phyloP scores from a whole-genome alignment of 2,113 vertebrate genomes.

The Campylomormyrus tamandua region DNA sequence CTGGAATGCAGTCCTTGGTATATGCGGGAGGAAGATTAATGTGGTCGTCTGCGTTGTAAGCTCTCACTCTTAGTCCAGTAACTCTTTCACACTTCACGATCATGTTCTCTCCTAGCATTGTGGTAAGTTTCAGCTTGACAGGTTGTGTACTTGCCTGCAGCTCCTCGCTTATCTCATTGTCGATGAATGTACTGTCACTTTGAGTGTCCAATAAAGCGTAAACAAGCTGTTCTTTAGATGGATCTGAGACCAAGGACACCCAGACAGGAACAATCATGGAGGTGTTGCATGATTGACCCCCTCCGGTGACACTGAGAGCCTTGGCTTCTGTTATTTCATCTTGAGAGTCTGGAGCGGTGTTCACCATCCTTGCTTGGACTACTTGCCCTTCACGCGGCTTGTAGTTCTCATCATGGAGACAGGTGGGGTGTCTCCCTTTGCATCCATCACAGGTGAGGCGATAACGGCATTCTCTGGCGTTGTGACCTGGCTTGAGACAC shows the following conservation, averaged over 20 bases:
- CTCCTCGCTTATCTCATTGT: too few species aligned
- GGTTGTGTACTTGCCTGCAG: too few species aligned
- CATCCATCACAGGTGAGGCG: background rate
- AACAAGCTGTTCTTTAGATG: background rate
- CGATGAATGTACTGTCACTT: slow-evolving; percentile 20
- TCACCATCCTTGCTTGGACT: background rate
- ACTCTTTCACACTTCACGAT: background rate
- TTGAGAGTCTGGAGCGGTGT: background rate
- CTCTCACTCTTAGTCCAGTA: background rate
- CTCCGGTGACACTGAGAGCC: background rate
- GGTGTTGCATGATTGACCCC: background rate
- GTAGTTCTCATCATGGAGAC: slow-evolving; percentile 6
- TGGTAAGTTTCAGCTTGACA: too few species aligned
- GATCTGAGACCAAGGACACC: background rate
- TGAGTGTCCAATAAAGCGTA: slow-evolving; percentile 12
- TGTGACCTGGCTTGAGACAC: background rate
- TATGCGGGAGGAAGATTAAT: background rate
- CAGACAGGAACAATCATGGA: slow-evolving; percentile 9
- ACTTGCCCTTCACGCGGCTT: background rate
- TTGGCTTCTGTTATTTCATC: background rate
- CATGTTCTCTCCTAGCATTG: background rate
- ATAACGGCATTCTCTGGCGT: background rate
- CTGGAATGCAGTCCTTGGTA: background rate
- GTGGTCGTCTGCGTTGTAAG: background rate
- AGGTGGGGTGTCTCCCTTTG: background rate